A percentile compares a stretch with the other conserved stretches of the same genome.
Evolutionary conservation across 2,888 invertebrate genomes (phyloP).

Genomic region (Timema cristinae): DNA sequence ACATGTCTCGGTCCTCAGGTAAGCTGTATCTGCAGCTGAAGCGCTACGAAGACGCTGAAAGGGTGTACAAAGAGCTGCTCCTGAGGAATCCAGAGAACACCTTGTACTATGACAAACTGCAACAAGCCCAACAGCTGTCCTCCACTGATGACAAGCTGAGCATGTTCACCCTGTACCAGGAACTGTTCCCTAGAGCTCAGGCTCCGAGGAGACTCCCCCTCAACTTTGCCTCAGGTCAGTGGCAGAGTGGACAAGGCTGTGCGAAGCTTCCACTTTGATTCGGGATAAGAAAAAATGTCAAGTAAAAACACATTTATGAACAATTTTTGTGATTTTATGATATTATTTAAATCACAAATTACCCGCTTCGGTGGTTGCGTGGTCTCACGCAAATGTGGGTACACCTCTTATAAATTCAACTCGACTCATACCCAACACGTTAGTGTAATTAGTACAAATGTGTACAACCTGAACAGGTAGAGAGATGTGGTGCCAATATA

Average conservation of each 20-base stretch:
- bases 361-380: no score
- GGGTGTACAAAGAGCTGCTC: constrained; percentile 78
- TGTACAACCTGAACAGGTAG: no score
- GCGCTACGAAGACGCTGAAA: constrained; percentile 64
- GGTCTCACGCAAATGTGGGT: no score
- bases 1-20: constrained; percentile 42
- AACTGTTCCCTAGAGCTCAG: constrained; percentile 78
- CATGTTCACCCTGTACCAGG: constrained; percentile 73
- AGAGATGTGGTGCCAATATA: no score
- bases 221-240: constrained; percentile 68
- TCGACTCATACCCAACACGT: no score
- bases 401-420: no score
- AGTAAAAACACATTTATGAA: no score
- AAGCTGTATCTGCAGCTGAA: constrained; percentile 54
- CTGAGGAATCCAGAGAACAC: constrained; percentile 95
- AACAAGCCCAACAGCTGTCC: constrained; percentile 75
- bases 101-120: constrained; percentile 84
- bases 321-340: no score
- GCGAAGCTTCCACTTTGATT: no score
- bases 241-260: background rate
- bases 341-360: no score
- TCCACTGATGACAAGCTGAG: constrained; percentile 70
- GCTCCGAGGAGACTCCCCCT: constrained; percentile 87
- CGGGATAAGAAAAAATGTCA: no score
- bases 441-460: no score